Base-by-base conservation (phyloP, 2,113 vertebrate genomes). In the Mobula birostris region DNA sequence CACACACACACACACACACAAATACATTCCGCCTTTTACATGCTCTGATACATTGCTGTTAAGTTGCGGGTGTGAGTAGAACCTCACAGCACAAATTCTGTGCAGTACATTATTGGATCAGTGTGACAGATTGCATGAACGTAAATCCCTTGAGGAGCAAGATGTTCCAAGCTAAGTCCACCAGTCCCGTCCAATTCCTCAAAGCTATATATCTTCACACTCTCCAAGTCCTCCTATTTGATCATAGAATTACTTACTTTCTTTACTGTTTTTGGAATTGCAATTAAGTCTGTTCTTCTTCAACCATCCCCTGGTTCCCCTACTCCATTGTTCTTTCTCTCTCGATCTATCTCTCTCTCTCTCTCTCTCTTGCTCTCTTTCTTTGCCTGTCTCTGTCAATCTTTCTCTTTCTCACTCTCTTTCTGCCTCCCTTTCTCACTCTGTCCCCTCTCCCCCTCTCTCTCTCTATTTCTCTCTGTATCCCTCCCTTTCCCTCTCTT, bases 121-220 rank as follows among this genome's bases (percentile, higher is more conserved):
- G 95, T 96, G 95, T 95, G 95, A 95, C 96, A 96, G 96, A 94
- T 95, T 95, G 95, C 94, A 96, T 95, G 95, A 95, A 96, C 21
- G 7, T 85, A 24, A 58, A 85, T 85, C 27, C 82, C 40, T 85
- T 58, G 27, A 85, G 82, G 82, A 40, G 82, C 21, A 85, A 58
- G 48, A 85, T 85, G 21, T 48, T 48, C 48, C 48, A 48, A 48
- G 48, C 48, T 48, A 0, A 48, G 48, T 48, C 48, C 48, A 48
- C 1, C 48, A 48, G 48, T 48, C 48, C 48, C 3, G 48, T 48
- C 48, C 66, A 32, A 66, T 88, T 88, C 85, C 85, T 66, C 6
- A 15, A 32, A 66, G 12, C 29, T 66, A 17, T 29, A 6, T 29
- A 63, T 87, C 83, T 56, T 29, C 48, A 61, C 56, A 29, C 21